phyloP scores from a whole-genome alignment of 2,888 invertebrate genomes.

The Andrena chrysosceles region DNA sequence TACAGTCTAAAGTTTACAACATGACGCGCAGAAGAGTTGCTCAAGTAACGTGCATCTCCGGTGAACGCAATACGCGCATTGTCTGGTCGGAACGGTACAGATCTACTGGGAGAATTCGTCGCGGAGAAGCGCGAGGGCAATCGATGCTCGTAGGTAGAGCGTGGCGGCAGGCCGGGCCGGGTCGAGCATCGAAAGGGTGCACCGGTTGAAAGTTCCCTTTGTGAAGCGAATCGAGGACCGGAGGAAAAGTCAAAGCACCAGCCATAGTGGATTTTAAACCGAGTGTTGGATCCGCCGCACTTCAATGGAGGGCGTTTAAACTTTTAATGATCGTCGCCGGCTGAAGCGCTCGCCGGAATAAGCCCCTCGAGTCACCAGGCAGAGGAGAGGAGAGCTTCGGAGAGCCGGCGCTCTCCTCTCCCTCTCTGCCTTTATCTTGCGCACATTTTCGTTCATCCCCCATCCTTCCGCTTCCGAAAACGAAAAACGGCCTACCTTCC shows the following conservation, averaged over 20 bases:
- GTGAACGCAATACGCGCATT: too few relatives aligned
- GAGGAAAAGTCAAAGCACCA: conserved; percentile 65
- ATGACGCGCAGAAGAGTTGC: too few relatives aligned
- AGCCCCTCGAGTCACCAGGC: conserved; percentile 71
- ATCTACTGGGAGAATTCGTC: neutral
- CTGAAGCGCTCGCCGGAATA: conserved; percentile 76
- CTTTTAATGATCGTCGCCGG: conserved; percentile 82
- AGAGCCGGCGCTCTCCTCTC: conserved; percentile 9
- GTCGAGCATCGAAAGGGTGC: conserved; percentile 49
- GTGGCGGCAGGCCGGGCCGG: neutral
- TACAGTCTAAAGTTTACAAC: too few relatives aligned
- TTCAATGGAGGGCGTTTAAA: conserved; percentile 81
- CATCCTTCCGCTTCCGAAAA: conserved; percentile 37
- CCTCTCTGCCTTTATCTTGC: conserved; percentile 1
- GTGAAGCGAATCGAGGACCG: conserved; percentile 48
- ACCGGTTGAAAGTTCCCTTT: conserved; percentile 59
- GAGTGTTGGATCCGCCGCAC: conserved; percentile 78
- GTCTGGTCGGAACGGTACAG: too few relatives aligned
- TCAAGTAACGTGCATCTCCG: too few relatives aligned
- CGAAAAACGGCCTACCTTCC: neutral
- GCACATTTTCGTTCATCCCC: conserved; percentile 6
- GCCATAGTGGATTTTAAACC: conserved; percentile 77
- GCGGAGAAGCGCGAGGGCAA: conserved; percentile 15
- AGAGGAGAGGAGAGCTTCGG: neutral
- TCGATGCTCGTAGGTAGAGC: conserved; percentile 25